phyloP scores from a whole-genome alignment of 2,888 invertebrate genomes.

The Incurvaria masculella region DNA sequence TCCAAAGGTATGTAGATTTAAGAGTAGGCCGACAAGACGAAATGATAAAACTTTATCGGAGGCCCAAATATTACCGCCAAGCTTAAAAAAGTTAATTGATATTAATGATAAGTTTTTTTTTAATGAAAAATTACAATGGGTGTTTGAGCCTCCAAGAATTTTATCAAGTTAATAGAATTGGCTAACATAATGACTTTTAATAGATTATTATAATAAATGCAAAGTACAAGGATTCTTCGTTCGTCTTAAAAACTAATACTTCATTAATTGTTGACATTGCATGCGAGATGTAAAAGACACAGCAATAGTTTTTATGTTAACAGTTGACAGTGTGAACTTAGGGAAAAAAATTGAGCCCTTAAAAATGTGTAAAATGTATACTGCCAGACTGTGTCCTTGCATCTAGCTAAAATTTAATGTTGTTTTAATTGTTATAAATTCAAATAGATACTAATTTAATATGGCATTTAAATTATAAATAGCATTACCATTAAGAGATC shows the following conservation, averaged over 20 bases:
- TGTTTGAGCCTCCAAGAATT: conserved; percentile 43
- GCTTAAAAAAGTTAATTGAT: too few relatives aligned
- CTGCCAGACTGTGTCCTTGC: conserved; percentile 2
- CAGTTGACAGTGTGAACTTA: conserved; percentile 3
- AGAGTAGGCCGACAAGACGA: not conserved
- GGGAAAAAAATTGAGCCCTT: conserved; percentile 1
- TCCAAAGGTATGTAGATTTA: not conserved
- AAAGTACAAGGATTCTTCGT: conserved; percentile 16
- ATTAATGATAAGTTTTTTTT: too few relatives aligned
- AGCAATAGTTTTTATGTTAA: conserved; percentile 16
- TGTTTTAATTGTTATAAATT: conserved; percentile 8
- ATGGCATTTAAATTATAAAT: conserved; percentile 53
- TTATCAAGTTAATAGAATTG: conserved; percentile 26
- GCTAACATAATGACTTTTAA: conserved; percentile 4
- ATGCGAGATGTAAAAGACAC: conserved; percentile 6
- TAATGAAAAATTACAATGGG: not conserved
- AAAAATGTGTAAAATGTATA: conserved; percentile 1
- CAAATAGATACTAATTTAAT: conserved; percentile 33
- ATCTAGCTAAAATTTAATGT: conserved; percentile 3
- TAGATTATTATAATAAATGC: conserved; percentile 19
- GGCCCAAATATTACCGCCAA: not conserved
- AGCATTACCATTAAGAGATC: conserved; percentile 49
- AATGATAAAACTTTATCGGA: not conserved
- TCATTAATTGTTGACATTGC: conserved; percentile 22
- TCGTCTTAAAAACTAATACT: conserved; percentile 2